phyloP scores from a whole-genome alignment of 2,797 vertebrate genomes.

The Acropternis orthonyx region DNA sequence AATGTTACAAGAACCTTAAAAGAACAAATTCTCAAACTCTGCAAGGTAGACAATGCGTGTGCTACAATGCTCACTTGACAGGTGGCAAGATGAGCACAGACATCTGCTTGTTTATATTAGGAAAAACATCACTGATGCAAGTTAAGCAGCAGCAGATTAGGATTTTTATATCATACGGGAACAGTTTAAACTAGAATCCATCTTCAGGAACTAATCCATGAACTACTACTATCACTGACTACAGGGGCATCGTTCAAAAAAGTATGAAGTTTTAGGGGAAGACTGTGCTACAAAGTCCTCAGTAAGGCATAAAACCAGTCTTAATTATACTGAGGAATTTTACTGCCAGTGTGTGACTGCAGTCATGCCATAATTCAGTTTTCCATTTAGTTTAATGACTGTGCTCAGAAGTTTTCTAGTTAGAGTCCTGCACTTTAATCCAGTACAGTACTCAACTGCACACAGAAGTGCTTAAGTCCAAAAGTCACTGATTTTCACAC shows the following conservation, averaged over 20 bases:
- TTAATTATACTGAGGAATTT: background rate
- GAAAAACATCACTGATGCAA: background rate
- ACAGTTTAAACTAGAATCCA: background rate
- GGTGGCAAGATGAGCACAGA: background rate
- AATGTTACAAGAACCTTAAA: background rate
- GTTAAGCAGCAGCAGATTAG: background rate
- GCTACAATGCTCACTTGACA: background rate
- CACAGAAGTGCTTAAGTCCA: background rate
- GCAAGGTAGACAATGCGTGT: fast-evolving
- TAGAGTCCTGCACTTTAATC: background rate
- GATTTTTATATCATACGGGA: background rate
- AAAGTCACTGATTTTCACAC: background rate
- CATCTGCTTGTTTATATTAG: background rate
- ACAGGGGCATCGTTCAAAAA: background rate
- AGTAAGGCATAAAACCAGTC: background rate
- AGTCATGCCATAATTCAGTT: background rate
- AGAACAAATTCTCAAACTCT: background rate
- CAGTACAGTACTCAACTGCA: background rate
- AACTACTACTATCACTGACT: background rate
- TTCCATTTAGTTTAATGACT: background rate
- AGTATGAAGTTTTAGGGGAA: background rate
- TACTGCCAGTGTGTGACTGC: background rate
- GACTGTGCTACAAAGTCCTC: background rate
- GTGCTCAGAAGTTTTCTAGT: background rate
- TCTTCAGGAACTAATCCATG: background rate